Evolutionary conservation across 2,888 invertebrate genomes (phyloP), one percentile per base, ranked within the genome.

Genomic region (Folsomia candida): DNA sequence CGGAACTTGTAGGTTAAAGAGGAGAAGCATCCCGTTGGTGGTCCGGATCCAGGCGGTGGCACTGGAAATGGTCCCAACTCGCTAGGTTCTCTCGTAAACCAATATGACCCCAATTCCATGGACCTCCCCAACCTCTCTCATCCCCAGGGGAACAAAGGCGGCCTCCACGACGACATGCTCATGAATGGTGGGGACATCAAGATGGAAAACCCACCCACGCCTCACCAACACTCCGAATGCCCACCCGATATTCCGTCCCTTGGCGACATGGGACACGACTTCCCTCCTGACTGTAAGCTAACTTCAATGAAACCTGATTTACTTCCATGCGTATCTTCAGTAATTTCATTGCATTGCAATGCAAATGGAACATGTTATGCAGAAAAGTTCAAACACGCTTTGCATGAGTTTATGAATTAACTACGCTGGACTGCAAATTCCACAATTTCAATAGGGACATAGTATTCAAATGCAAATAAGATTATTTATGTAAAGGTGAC

Each of bases 181-280:
- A 77, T 80, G 77, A 80, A 80, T 68, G 80, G 80, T 67, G 74
- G 75, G 68, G 80, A 80, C 74, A 79, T 80, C 54, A 79, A 80
- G 59, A 57, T 78, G 25, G 80, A 80, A 62, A 78, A 79, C 62
- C 79, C 80, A 51, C 77, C 78, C 57, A 80, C 80, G n/a, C 80
- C 79, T 22, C 64, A 64, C 28, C 75, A 74, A 54, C 75, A 80
- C 70, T 66, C 66, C 54, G 80, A 80, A 61, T 79, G 79, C 69
- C 76, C 78, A 24, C 77, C 78, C 11, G 80, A 80, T 66, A 80
- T 80, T 59, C 77, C 77, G 3, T 77, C 79, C 24, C 74, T 78
- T 29, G 72, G 77, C 54, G 80, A 79, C 64, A 69, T 80, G 67
- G 79, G 78, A 54, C 77, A 78, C 67, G 78, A 79, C 64, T 79